Evolutionary conservation across 2,888 invertebrate species (phyloP).

Genomic region (Branchinecta sandiegonensis): DNA sequence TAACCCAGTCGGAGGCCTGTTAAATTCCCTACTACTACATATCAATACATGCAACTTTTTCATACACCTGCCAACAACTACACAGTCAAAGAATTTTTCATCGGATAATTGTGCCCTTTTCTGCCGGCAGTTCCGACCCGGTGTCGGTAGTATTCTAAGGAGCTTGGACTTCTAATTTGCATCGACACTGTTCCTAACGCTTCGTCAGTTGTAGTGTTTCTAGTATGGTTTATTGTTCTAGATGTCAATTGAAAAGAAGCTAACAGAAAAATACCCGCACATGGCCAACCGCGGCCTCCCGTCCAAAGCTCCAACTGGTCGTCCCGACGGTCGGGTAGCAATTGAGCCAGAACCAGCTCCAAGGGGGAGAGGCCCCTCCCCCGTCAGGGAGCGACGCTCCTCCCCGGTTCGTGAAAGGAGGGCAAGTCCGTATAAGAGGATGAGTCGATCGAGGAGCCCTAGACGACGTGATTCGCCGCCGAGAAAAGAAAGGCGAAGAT

Average conservation of each 20-base stretch:
- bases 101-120: too few species aligned
- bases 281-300: not conserved
- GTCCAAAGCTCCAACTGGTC: not conserved
- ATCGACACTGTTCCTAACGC: too few species aligned
- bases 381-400: not conserved
- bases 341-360: not conserved
- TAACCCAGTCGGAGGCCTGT: too few species aligned
- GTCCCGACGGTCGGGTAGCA: not conserved
- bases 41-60: too few species aligned
- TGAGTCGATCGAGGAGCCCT: not conserved
- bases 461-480: not conserved
- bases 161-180: too few species aligned
- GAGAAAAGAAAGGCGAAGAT: constrained; percentile 12
- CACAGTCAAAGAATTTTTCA: too few species aligned
- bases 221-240: not conserved
- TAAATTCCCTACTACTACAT: too few species aligned
- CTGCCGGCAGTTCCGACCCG: too few species aligned
- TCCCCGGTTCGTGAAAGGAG: not conserved
- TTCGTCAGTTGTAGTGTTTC: not conserved
- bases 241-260: constrained; percentile 7
- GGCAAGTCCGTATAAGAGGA: not conserved
- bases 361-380: not conserved
- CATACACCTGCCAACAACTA: too few species aligned
- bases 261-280: constrained; percentile 8
- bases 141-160: too few species aligned